A percentile compares a stretch with the other conserved stretches of the same genome.
Conservation (phyloP, 2,888 invertebrate species). For the Oxycera nigricornis region DNA sequence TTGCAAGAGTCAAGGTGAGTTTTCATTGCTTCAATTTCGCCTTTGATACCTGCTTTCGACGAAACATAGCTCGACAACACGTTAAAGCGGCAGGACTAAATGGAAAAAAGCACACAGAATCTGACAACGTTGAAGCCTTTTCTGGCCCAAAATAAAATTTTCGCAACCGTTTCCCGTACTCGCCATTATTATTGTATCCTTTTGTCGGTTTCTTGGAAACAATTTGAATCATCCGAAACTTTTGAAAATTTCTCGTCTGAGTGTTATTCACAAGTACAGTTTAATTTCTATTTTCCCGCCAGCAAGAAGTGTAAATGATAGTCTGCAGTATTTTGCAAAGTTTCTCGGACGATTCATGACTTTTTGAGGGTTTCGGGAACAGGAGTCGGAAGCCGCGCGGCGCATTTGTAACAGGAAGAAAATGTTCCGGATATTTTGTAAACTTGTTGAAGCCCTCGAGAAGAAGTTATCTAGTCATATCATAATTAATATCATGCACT, state of each 20-base stretch:
- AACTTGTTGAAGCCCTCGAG: background rate
- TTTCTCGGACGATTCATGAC: background rate
- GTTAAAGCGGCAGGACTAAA: background rate
- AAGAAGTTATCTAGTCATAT: conserved; percentile 5
- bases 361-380: background rate
- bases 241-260: conserved; percentile 7
- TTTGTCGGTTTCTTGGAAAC: background rate
- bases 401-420: background rate
- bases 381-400: background rate
- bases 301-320: conserved; percentile 1
- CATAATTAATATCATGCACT: conserved; percentile 18
- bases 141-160: background rate
- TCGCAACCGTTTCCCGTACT: background rate
- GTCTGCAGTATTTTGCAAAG: background rate
- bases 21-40: no score
- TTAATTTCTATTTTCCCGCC: conserved; percentile 25
- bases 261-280: conserved; percentile 24
- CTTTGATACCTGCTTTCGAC: no score
- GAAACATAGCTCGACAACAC: background rate
- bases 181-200: background rate
- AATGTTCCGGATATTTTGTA: conserved; percentile 5
- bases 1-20: no score
- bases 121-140: background rate
- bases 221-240: conserved; percentile 2
- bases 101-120: background rate